Conservation (phyloP, 2,888 invertebrate species). For the Oligia strigilis region DNA sequence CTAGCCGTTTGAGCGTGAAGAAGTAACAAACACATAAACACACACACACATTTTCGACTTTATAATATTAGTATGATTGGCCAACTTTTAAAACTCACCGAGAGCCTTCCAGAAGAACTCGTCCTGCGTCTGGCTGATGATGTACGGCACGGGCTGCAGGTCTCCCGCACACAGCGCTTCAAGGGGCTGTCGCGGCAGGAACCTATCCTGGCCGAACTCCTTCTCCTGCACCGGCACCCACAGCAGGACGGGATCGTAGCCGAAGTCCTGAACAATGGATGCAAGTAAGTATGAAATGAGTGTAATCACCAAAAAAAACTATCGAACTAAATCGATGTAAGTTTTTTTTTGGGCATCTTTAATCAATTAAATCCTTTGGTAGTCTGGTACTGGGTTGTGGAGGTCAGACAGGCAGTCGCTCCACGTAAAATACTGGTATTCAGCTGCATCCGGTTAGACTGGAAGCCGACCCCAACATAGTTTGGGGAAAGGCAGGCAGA, state of each 20-base stretch:
- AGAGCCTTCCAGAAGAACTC: conserved; percentile 92
- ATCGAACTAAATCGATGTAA: too few relatives aligned
- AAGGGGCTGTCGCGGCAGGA: conserved; percentile 91
- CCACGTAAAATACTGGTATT: too few relatives aligned
- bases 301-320: too few relatives aligned
- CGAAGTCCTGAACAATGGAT: conserved; percentile 86
- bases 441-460: too few relatives aligned
- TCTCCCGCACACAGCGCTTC: conserved; percentile 89
- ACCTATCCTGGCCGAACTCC: conserved; percentile 92
- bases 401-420: too few relatives aligned
- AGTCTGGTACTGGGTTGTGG: neutral
- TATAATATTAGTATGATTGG: too few relatives aligned
- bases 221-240: conserved; percentile 93
- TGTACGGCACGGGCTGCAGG: conserved; percentile 91
- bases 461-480: too few relatives aligned
- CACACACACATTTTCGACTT: too few relatives aligned
- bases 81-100: conserved; percentile 81
- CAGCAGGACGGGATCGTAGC: conserved; percentile 88
- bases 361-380: neutral
- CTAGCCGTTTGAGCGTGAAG: too few relatives aligned
- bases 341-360: too few relatives aligned
- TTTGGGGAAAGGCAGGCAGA: too few relatives aligned
- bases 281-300: neutral
- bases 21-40: too few relatives aligned
- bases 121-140: conserved; percentile 92